These are phyloP conservation scores for Syngnathus scovelli DNA, from an alignment of 2,113 vertebrate genomes.

Conservation along the genomic window DNA sequence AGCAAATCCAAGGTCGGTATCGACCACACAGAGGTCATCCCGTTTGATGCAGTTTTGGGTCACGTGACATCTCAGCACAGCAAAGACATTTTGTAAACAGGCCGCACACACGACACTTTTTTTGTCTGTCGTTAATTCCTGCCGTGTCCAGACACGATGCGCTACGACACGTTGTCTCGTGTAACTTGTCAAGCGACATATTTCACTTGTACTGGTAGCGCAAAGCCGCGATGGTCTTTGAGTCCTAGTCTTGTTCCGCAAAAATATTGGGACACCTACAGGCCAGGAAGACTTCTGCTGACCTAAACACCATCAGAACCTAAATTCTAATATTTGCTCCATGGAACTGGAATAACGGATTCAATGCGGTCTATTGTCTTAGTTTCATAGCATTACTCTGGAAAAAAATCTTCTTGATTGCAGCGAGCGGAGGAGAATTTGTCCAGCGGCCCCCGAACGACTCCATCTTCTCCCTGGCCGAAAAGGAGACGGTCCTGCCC, in stretches of 20 bases:
- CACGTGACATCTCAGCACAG: neutral
- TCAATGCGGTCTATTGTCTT: neutral
- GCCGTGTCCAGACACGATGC: conserved; percentile 24
- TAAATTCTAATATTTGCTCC: too few relatives aligned
- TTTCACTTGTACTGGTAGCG: conserved; percentile 22
- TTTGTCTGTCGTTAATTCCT: conserved; percentile 3
- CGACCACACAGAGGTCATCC: too few relatives aligned
- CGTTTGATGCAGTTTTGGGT: neutral
- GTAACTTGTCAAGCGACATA: conserved; percentile 58
- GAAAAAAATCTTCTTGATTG: conserved; percentile 6
- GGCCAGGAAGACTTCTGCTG: neutral
- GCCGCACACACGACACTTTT: neutral
- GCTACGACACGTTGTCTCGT: conserved; percentile 27
- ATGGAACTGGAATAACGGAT: too few relatives aligned
- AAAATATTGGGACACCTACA: neutral
- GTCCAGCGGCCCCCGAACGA: conserved; percentile 17
- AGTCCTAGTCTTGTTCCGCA: neutral
- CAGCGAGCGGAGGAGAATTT: conserved; percentile 38
- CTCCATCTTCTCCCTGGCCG: conserved; percentile 43
- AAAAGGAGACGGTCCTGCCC: conserved; percentile 55
- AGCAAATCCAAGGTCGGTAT: neutral
- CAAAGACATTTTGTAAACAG: neutral
- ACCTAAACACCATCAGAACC: neutral
- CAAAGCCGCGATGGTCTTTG: neutral
- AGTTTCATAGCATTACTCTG: neutral